A percentile compares a stretch with the other conserved stretches of the same genome.
phyloP scores from a whole-genome alignment of 2,113 vertebrate species.

The Oreochromis spilurus region DNA sequence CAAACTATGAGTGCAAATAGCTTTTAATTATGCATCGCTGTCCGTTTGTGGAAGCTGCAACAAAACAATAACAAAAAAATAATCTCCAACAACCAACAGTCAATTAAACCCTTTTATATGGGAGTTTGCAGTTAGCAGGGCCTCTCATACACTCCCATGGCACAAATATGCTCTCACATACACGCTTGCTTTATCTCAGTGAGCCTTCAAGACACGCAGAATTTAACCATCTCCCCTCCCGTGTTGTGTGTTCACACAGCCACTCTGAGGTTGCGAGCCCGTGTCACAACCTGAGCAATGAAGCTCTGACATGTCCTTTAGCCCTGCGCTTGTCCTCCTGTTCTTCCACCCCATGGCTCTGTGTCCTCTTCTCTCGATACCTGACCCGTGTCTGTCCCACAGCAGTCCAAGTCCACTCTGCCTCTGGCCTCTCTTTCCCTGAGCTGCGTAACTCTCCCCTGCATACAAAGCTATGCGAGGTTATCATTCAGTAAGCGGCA shows the following conservation, averaged over 20 bases:
- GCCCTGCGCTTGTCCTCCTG: not conserved
- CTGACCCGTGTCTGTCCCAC: not conserved
- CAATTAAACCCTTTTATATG: conserved; percentile 27
- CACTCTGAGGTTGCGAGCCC: accelerated
- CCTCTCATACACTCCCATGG: conserved; percentile 5
- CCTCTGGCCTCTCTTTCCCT: not conserved
- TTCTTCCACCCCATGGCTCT: accelerated
- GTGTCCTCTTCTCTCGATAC: not conserved
- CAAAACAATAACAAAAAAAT: not conserved
- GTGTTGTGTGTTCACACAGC: not conserved
- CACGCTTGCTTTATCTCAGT: conserved; percentile 5
- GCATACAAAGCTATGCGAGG: not conserved
- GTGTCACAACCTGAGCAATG: not conserved
- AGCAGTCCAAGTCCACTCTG: not conserved
- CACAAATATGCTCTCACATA: not conserved
- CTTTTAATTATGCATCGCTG: accelerated
- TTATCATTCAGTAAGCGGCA: not conserved
- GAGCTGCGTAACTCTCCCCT: not conserved
- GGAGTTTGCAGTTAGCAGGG: conserved; percentile 26
- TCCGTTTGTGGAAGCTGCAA: not conserved
- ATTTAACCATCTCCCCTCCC: not conserved
- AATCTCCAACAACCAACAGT: not conserved
- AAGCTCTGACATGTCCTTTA: not conserved
- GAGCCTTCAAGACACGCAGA: conserved; percentile 11
- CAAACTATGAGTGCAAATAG: not conserved